phyloP scores from a whole-genome alignment of 2,113 vertebrate genomes.

The Erythrocercus mccallii region DNA sequence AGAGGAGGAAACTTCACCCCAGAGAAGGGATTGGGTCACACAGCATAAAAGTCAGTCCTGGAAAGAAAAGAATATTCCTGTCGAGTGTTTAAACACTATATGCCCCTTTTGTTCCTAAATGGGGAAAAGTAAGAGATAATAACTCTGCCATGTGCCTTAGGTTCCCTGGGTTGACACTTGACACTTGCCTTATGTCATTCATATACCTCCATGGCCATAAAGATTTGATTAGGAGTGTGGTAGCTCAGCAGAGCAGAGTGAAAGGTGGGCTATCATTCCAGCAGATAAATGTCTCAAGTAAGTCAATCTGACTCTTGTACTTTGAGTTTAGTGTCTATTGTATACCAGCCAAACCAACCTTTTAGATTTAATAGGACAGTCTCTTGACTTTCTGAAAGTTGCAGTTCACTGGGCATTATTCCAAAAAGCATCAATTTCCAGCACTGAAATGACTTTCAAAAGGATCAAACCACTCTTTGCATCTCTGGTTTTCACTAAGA shows the following conservation, averaged over 20 bases:
- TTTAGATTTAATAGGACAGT: constrained; percentile 25
- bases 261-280: background rate
- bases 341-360: background rate
- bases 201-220: background rate
- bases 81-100: background rate
- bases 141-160: background rate
- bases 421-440: constrained; percentile 1
- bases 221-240: background rate
- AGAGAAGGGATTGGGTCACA: background rate
- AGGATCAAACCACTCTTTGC: constrained; percentile 1
- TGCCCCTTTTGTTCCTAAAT: background rate
- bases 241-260: background rate
- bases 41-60: background rate
- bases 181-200: background rate
- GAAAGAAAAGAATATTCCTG: background rate
- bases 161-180: background rate
- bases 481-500: constrained; percentile 3
- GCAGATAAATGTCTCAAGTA: constrained; percentile 24
- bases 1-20: background rate
- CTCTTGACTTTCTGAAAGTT: constrained; percentile 1
- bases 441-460: background rate
- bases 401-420: background rate
- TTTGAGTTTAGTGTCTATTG: background rate
- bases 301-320: constrained; percentile 1
- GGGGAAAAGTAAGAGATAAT: background rate